Percentiles rank a stretch among this genome's conserved stretches.
These are phyloP conservation scores for Platysternon megacephalum DNA, from an alignment of 2,113 vertebrate genomes.

Conservation along the genomic window DNA sequence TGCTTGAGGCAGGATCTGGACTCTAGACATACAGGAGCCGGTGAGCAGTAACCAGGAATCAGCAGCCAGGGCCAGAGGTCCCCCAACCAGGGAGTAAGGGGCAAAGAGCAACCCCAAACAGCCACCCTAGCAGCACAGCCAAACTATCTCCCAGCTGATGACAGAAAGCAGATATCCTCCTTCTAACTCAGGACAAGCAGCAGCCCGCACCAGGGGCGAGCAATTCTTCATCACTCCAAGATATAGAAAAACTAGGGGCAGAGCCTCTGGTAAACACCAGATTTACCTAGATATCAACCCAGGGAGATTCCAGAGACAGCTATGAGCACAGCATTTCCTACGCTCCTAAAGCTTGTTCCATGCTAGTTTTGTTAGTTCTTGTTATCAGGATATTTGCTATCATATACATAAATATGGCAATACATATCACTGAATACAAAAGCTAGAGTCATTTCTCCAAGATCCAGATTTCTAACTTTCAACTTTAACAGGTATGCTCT, in stretches of 20 bases:
- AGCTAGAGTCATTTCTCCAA: neutral
- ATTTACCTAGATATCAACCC: neutral
- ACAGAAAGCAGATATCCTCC: neutral
- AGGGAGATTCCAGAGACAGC: neutral
- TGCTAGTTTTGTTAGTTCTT: neutral
- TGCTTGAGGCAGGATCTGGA: slow-evolving; percentile 55
- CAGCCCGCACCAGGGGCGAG: neutral
- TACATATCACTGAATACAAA: neutral
- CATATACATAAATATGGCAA: neutral
- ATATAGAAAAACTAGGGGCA: neutral
- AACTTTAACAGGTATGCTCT: neutral
- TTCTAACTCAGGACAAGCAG: neutral
- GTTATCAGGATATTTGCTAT: neutral
- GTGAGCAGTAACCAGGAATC: neutral
- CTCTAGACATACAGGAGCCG: neutral
- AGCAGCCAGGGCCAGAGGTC: neutral
- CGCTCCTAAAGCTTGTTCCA: neutral
- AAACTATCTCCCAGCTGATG: neutral
- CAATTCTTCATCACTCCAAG: neutral
- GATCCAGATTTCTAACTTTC: neutral
- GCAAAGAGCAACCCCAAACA: neutral
- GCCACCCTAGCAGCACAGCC: neutral
- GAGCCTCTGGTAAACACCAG: neutral
- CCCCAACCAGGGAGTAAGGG: neutral
- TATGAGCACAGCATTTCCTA: neutral